Conservation (phyloP, 2,113 vertebrate genomes). For the Mustela nigripes region DNA sequence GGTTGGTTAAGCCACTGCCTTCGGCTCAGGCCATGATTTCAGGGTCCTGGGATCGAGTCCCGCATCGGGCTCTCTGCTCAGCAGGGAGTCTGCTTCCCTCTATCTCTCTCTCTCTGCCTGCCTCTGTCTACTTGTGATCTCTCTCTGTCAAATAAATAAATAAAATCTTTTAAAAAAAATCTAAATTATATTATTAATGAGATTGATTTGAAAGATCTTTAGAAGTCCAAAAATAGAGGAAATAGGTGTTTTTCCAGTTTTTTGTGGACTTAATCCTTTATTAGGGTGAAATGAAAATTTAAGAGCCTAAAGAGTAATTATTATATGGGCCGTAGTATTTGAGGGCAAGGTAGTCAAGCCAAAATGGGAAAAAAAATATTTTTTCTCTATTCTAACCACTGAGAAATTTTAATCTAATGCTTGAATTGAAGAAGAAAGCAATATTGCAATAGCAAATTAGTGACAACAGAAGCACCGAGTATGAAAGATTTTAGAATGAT, state of each 20-base stretch:
- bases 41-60: too few relatives aligned
- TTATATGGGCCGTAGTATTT: neutral
- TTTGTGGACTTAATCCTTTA: neutral
- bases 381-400: neutral
- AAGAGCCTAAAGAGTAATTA: slow-evolving; percentile 4
- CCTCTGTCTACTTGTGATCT: too few relatives aligned
- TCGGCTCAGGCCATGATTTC: too few relatives aligned
- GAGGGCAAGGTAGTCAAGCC: neutral
- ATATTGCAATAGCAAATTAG: neutral
- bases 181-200: neutral
- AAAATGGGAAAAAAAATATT: neutral
- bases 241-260: neutral
- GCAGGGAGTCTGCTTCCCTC: too few relatives aligned
- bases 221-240: neutral
- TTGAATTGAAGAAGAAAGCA: neutral
- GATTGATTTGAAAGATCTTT: neutral
- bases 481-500: neutral
- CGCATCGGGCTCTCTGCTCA: too few relatives aligned
- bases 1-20: too few relatives aligned
- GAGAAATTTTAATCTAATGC: neutral
- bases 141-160: too few relatives aligned
- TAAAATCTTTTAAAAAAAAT: neutral
- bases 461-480: neutral
- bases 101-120: too few relatives aligned
- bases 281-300: neutral